phyloP scores from a whole-genome alignment of 1,140 invertebrate genomes.

The Anastatus disparis region DNA sequence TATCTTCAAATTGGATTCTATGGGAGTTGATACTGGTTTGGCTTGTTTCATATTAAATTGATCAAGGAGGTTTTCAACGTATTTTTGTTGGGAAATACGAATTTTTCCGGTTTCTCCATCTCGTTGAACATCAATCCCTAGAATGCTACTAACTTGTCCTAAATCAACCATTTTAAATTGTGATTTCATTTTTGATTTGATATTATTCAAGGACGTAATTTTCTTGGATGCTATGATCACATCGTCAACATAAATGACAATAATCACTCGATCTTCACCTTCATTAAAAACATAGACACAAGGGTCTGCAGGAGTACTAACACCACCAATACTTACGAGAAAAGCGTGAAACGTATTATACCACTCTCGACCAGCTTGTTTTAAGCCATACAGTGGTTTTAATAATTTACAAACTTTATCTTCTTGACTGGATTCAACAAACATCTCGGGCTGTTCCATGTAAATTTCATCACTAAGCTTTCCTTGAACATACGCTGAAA shows the following conservation, averaged over 20 bases:
- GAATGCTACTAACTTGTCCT: too few relatives aligned
- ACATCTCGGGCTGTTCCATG: background rate
- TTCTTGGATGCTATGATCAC: background rate
- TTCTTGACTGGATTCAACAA: background rate
- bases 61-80: too few relatives aligned
- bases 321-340: slow-evolving; percentile 8
- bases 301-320: slow-evolving; percentile 12
- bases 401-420: slow-evolving; percentile 4
- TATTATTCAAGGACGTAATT: too few relatives aligned
- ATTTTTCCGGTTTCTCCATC: too few relatives aligned
- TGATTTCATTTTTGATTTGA: too few relatives aligned
- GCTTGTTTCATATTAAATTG: too few relatives aligned
- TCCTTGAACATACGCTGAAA: background rate
- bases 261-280: background rate
- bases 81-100: too few relatives aligned
- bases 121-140: too few relatives aligned
- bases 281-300: slow-evolving; percentile 32
- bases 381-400: slow-evolving; percentile 50
- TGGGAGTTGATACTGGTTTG: too few relatives aligned
- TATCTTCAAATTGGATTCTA: too few relatives aligned
- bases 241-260: background rate
- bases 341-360: background rate
- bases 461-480: background rate
- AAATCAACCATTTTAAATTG: too few relatives aligned
- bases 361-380: slow-evolving; percentile 49